A percentile compares a stretch with the other conserved stretches of the same genome.
phyloP scores from a whole-genome alignment of 2,797 vertebrate species.

The Eulemur rubriventer region DNA sequence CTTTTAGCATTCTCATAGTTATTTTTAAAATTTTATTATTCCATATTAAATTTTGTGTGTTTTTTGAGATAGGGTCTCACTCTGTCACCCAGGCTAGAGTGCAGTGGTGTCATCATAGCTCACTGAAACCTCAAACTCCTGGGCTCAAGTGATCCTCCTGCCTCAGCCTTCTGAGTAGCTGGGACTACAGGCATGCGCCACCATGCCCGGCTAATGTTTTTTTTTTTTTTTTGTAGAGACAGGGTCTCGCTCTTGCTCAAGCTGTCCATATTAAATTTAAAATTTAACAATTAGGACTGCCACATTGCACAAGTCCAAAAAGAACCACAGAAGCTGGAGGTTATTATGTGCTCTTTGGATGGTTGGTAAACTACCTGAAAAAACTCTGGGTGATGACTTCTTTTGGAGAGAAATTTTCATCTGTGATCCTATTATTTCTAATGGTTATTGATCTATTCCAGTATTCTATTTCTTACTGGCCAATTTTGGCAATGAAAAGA shows the following conservation, averaged over 20 bases:
- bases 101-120: too few species aligned
- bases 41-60: background rate
- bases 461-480: background rate
- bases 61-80: too few species aligned
- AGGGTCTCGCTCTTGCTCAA: too few species aligned
- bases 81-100: too few species aligned
- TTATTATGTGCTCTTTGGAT: background rate
- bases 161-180: too few species aligned
- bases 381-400: background rate
- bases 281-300: background rate
- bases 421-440: background rate
- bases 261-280: background rate
- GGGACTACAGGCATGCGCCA: too few species aligned
- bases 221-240: too few species aligned
- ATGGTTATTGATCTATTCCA: background rate
- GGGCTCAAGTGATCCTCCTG: too few species aligned
- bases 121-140: too few species aligned
- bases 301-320: background rate
- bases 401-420: slow-evolving; percentile 16
- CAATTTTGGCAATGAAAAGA: background rate
- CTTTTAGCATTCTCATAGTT: background rate
- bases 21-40: slow-evolving; percentile 25
- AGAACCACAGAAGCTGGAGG: background rate
- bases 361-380: background rate
- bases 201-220: too few species aligned